These are phyloP conservation scores for Acleris laterana DNA, from an alignment of 2,888 invertebrate species.

Conservation along the genomic window DNA sequence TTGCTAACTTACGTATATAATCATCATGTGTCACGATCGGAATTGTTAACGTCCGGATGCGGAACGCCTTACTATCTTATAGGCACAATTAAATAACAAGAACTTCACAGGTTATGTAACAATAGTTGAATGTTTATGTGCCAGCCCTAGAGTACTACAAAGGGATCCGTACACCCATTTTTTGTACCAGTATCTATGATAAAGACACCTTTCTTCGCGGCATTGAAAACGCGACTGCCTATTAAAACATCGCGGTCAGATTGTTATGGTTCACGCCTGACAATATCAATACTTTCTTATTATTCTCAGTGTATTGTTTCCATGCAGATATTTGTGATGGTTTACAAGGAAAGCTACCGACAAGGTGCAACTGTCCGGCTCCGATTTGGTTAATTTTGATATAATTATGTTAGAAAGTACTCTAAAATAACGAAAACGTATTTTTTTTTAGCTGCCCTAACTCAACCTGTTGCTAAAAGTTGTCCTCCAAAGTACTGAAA, in stretches of 20 bases:
- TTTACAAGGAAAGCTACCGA: no score
- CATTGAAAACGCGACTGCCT: slow-evolving; percentile 39
- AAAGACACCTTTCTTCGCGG: slow-evolving; percentile 34
- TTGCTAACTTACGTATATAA: slow-evolving; percentile 49
- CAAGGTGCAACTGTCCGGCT: no score
- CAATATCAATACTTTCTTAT: slow-evolving; percentile 49
- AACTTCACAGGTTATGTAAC: slow-evolving; percentile 55
- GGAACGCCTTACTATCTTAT: slow-evolving; percentile 53
- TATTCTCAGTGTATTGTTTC: slow-evolving; percentile 24
- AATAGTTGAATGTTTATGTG: slow-evolving; percentile 49
- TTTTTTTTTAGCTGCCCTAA: no score
- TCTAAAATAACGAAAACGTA: no score
- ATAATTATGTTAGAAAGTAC: no score
- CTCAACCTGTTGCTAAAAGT: no score
- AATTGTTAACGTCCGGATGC: slow-evolving; percentile 51
- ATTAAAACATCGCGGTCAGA: background rate
- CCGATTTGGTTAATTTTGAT: no score
- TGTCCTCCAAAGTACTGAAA: no score
- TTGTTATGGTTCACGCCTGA: slow-evolving; percentile 46
- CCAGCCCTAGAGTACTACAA: slow-evolving; percentile 48
- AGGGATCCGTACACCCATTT: slow-evolving; percentile 50
- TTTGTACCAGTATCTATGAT: slow-evolving; percentile 41
- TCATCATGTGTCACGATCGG: slow-evolving; percentile 48
- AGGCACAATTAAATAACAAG: slow-evolving; percentile 50
- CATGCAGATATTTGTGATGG: no score